A percentile compares a stretch with the other conserved stretches of the same genome.
These are phyloP conservation scores for Bombylius discolor DNA, from an alignment of 2,888 invertebrate species.

Conservation along the genomic window DNA sequence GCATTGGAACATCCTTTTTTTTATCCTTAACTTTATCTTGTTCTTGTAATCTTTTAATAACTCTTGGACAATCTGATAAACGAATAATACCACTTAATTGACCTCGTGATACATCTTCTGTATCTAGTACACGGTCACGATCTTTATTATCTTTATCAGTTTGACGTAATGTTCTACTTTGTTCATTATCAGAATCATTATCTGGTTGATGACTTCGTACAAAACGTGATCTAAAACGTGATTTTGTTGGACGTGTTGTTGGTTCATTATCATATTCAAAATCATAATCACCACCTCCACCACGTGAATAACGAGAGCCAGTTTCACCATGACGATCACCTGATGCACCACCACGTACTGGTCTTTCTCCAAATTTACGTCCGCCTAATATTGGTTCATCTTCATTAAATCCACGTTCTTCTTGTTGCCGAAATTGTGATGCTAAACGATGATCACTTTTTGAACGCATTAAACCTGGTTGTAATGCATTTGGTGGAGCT, in stretches of 20 bases:
- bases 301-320: slow-evolving; percentile 36
- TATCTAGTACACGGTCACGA: slow-evolving; percentile 66
- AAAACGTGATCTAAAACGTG: slow-evolving; percentile 58
- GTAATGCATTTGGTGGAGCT: slow-evolving; percentile 48
- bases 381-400: slow-evolving; percentile 61
- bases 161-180: slow-evolving; percentile 50
- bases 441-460: slow-evolving; percentile 88
- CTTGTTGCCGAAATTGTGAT: slow-evolving; percentile 75
- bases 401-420: slow-evolving; percentile 54
- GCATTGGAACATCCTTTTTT: slow-evolving; percentile 52
- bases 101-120: slow-evolving; percentile 75
- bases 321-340: slow-evolving; percentile 38
- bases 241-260: slow-evolving; percentile 45
- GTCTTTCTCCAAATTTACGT: slow-evolving; percentile 65
- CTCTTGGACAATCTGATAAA: slow-evolving; percentile 73
- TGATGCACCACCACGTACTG: slow-evolving; percentile 29
- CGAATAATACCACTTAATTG: slow-evolving; percentile 83
- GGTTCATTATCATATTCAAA: slow-evolving; percentile 55
- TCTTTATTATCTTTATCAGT: slow-evolving; percentile 45
- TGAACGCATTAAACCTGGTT: slow-evolving; percentile 75
- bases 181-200: slow-evolving; percentile 66
- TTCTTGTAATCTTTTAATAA: slow-evolving; percentile 79
- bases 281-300: slow-evolving; percentile 48
- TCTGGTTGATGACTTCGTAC: slow-evolving; percentile 54
- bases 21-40: slow-evolving; percentile 63